Evolutionary conservation across 2,888 invertebrate genomes (phyloP), one percentile per base, ranked within the genome.

Genomic region (Conistra vaccinii): DNA sequence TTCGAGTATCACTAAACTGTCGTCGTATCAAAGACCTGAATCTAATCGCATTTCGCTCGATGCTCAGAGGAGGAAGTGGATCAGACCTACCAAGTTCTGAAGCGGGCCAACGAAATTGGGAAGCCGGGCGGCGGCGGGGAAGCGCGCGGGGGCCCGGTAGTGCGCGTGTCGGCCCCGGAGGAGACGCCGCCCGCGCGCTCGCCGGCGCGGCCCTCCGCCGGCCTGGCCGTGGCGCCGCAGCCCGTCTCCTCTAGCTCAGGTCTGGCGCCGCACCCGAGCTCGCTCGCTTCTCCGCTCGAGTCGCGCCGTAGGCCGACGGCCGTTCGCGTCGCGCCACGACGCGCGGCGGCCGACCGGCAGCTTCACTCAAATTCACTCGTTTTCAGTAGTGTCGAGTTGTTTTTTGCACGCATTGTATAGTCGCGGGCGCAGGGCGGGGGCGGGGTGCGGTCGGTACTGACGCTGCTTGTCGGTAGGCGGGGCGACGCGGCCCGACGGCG

Each of bases 51-150:
- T 94, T 94, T 94, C 93, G 92, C 93, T 94, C 94, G 94, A 91
- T 96, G 94, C 96, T 95, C 94, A 95, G 95, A 96, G 96, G 97
- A 97, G 95, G 98, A 98, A 97, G 97, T 98, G 97, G 99, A 99
- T 97, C 98, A 98, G 96, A 98, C 98, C 96, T 99, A 99, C 97
- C 98, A 98, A 97, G 98, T 99, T 95, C 97, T 99, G 97, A 99
- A 99, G 97, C 98, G 99, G 95, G 99, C 99, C 93, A 98, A 98
- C 94, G 98, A 99, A 97, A 98, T 98, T 93, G 97, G 97, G 91
- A 97, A 97, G 94, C 96, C 96, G 91, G 94, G 93, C 91, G 95
- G 93, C 91, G 95, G 94, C 97, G 96, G 92, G 97, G 96, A 95
- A 96, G 94, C 92, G 92, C 94, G 94, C 95, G 91, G 93, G 94